Percentiles rank a stretch among this genome's conserved stretches.
Evolutionary conservation across 2,797 vertebrate genomes (phyloP).

Genomic region (Sebastes matsubarae): DNA sequence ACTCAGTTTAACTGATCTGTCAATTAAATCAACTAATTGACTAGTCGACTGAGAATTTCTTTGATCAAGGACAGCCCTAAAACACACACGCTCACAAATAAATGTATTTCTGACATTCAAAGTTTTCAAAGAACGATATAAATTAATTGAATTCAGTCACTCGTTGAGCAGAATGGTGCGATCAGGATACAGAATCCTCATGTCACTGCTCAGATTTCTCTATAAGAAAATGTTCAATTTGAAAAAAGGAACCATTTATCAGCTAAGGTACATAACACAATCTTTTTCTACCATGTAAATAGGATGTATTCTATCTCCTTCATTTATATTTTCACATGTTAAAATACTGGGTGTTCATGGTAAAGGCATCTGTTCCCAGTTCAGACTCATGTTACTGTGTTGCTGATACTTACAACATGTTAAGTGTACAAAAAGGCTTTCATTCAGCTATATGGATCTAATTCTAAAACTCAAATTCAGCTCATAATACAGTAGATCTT

Average conservation of each 20-base stretch:
- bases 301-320: not conserved
- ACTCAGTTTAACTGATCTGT: not conserved
- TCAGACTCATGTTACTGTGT: not conserved
- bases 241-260: not conserved
- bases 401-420: conserved; percentile 32
- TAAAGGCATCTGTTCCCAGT: not conserved
- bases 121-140: not conserved
- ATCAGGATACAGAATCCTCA: not conserved
- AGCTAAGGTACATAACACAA: not conserved
- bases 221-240: not conserved
- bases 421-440: conserved; percentile 36
- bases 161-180: not conserved
- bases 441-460: conserved; percentile 30
- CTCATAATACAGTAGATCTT: conserved; percentile 33
- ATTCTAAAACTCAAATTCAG: conserved; percentile 42
- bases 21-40: not conserved
- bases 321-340: not conserved
- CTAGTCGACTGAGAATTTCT: not conserved
- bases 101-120: not conserved
- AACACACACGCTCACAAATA: not conserved
- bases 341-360: not conserved
- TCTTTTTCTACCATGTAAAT: not conserved
- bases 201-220: not conserved
- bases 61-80: not conserved
- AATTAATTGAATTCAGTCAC: not conserved